Conservation (phyloP, 2,797 vertebrate genomes). For the Cacajao melanocephalus region DNA sequence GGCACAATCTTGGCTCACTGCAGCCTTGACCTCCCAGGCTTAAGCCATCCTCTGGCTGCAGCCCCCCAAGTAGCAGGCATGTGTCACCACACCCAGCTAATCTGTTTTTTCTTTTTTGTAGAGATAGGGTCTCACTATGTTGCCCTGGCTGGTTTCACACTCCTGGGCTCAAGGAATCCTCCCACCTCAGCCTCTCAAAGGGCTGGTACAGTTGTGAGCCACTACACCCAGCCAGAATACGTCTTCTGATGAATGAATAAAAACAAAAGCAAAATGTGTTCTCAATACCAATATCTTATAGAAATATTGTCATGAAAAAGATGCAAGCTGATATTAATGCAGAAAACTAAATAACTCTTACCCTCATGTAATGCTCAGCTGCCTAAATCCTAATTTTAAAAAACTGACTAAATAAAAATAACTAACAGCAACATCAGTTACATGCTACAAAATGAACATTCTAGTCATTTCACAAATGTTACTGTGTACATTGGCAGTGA, state of each 20-base stretch:
- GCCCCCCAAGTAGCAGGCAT: not conserved
- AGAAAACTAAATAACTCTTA: not conserved
- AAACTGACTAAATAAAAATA: conserved; percentile 11
- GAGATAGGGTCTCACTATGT: not conserved
- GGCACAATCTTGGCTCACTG: not conserved
- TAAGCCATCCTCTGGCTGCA: not conserved
- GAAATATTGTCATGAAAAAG: not conserved
- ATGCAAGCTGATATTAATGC: not conserved
- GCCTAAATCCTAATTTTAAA: not conserved
- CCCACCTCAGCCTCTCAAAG: no score
- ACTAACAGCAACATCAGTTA: not conserved
- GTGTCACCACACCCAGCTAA: not conserved
- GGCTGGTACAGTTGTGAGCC: no score
- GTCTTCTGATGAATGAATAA: not conserved
- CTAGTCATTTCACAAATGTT: not conserved
- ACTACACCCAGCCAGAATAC: not conserved
- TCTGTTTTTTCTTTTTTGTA: not conserved
- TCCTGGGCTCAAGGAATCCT: not conserved
- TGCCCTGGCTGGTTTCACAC: not conserved
- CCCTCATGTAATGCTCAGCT: not conserved
- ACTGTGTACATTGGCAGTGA: not conserved
- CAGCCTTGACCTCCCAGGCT: not conserved
- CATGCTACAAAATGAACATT: not conserved
- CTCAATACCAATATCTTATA: not conserved
- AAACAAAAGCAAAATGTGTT: not conserved